Evolutionary conservation across 2,888 invertebrate genomes (phyloP).

Genomic region (Callosobruchus maculatus): DNA sequence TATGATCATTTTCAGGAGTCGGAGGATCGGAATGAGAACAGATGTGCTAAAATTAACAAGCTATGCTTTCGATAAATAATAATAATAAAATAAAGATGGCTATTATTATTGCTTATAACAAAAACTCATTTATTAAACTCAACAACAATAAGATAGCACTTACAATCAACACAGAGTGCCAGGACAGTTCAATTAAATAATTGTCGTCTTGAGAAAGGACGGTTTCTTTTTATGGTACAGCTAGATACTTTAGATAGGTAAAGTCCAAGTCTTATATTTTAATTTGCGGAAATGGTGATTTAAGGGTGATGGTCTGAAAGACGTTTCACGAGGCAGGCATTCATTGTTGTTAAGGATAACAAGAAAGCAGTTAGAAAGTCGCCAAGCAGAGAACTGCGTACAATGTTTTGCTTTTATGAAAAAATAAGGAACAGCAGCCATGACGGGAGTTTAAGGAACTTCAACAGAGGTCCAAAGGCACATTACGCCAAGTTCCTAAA

Average conservation of each 20-base stretch:
- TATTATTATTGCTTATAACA: too few species aligned
- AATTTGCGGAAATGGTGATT: background rate
- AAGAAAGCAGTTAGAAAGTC: background rate
- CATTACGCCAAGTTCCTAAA: too few species aligned
- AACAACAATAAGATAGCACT: too few species aligned
- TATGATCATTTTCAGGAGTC: too few species aligned
- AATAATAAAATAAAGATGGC: too few species aligned
- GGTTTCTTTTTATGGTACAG: background rate
- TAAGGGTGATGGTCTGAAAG: background rate
- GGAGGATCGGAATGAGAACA: too few species aligned
- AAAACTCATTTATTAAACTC: too few species aligned
- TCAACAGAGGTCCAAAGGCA: too few species aligned
- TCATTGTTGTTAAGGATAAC: background rate
- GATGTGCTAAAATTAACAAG: too few species aligned
- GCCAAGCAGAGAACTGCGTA: background rate
- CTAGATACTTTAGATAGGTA: background rate
- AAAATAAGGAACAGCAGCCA: background rate
- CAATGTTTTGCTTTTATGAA: background rate
- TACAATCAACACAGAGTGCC: too few species aligned
- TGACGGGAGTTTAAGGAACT: too few species aligned
- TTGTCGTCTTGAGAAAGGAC: background rate
- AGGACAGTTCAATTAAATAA: background rate
- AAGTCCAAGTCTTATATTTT: background rate
- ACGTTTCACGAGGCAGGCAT: background rate
- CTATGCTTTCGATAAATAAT: too few species aligned